Conservation (phyloP, 2,113 vertebrate species). For the Pygathrix nemaeus region DNA sequence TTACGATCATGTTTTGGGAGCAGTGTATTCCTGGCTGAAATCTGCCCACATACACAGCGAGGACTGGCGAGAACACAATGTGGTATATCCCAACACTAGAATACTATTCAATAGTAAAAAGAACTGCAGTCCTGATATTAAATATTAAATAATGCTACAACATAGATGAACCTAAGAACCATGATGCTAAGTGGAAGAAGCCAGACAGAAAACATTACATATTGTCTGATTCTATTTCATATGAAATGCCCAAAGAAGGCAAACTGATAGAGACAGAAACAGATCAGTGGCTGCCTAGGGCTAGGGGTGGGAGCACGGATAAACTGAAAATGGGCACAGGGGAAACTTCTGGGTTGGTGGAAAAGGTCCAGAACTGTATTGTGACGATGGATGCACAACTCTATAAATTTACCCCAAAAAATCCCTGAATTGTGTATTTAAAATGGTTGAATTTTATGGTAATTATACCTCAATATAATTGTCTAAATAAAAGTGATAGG, state of each 20-base stretch:
- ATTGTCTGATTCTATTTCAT: not conserved
- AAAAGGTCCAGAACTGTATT: not conserved
- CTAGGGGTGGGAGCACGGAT: fast-evolving
- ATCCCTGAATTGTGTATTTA: not conserved
- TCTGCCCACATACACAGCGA: fast-evolving
- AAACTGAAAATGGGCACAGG: not conserved
- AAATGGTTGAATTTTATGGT: not conserved
- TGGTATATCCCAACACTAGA: fast-evolving
- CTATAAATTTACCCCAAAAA: not conserved
- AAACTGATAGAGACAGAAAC: not conserved
- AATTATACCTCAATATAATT: not conserved
- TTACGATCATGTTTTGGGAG: not conserved
- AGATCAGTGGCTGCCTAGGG: not conserved
- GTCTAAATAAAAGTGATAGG: not conserved
- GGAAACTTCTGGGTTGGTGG: not conserved
- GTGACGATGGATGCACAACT: not conserved
- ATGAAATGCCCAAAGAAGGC: not conserved
- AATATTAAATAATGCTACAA: not conserved
- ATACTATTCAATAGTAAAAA: not conserved
- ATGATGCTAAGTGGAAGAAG: not conserved
- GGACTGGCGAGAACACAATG: not conserved
- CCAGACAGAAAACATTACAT: not conserved
- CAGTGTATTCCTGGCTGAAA: not conserved
- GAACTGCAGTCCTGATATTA: not conserved
- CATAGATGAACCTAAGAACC: not conserved